Evolutionary conservation across 2,888 invertebrate species (phyloP).

Genomic region (Ypsolopha sequella): DNA sequence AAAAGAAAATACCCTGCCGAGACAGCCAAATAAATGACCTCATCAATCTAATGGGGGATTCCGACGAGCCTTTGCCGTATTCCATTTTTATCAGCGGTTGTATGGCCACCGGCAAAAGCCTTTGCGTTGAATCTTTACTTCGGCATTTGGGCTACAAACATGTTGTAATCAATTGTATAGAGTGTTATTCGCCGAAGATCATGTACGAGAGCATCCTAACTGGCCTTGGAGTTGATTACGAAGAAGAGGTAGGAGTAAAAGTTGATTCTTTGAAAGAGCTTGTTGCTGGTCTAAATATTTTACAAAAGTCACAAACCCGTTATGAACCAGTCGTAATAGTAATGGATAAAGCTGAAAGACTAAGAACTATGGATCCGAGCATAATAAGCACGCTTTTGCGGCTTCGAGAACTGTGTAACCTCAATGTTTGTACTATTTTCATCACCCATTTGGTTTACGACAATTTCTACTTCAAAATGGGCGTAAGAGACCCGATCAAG

Average conservation of each 20-base stretch:
- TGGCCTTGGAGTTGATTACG: constrained; percentile 56
- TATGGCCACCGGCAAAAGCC: constrained; percentile 87
- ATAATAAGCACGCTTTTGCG: constrained; percentile 80
- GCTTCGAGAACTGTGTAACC: constrained; percentile 77
- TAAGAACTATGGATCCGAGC: constrained; percentile 80
- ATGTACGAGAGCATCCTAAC: constrained; percentile 82
- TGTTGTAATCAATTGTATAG: constrained; percentile 82
- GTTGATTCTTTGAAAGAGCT: constrained; percentile 81
- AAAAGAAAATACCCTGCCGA: constrained; percentile 58
- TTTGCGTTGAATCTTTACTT: constrained; percentile 74
- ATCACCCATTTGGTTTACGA: constrained; percentile 85
- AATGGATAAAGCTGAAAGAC: constrained; percentile 85
- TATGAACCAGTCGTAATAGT: constrained; percentile 73
- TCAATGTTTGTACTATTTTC: constrained; percentile 82
- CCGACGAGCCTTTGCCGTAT: constrained; percentile 74
- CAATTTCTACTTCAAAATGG: constrained; percentile 80
- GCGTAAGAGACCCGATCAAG: constrained; percentile 77
- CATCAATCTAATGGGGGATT: constrained; percentile 61
- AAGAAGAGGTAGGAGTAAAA: constrained; percentile 47
- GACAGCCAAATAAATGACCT: constrained; percentile 57
- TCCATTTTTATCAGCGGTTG: constrained; percentile 86
- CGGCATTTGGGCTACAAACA: constrained; percentile 68
- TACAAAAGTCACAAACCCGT: constrained; percentile 26
- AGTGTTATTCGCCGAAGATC: constrained; percentile 82
- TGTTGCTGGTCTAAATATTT: constrained; percentile 52